Evolutionary conservation across 2,888 invertebrate species (phyloP).

Genomic region (Tetragnatha montana): DNA sequence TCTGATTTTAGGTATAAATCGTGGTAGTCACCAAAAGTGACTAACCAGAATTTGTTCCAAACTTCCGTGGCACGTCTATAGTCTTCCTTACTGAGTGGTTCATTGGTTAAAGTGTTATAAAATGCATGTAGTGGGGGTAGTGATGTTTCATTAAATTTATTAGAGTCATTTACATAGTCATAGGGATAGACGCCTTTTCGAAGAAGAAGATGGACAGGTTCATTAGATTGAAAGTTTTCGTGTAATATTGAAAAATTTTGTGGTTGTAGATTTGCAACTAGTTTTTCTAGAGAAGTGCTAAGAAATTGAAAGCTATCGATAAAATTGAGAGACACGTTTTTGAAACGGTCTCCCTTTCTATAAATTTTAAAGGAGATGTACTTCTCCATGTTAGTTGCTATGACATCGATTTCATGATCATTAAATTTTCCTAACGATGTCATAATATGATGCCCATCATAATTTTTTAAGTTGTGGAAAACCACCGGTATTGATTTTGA

Average conservation of each 20-base stretch:
- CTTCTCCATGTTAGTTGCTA: neutral
- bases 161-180: too few species aligned
- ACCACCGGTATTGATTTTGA: neutral
- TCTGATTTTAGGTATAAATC: too few species aligned
- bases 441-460: neutral
- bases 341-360: too few species aligned
- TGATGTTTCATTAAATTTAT: too few species aligned
- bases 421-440: too few species aligned
- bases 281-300: too few species aligned
- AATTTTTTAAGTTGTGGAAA: neutral
- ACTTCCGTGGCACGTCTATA: neutral
- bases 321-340: too few species aligned
- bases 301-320: too few species aligned
- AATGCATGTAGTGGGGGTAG: too few species aligned
- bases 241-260: neutral
- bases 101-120: too few species aligned
- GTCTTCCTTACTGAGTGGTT: too few species aligned
- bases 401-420: neutral
- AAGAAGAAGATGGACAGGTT: neutral
- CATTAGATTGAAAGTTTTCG: neutral
- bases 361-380: neutral
- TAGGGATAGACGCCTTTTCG: too few species aligned
- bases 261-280: neutral
- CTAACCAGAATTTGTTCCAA: neutral
- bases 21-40: neutral